Evolutionary conservation across 2,113 vertebrate genomes (phyloP).

Genomic region (Aramus guarauna): DNA sequence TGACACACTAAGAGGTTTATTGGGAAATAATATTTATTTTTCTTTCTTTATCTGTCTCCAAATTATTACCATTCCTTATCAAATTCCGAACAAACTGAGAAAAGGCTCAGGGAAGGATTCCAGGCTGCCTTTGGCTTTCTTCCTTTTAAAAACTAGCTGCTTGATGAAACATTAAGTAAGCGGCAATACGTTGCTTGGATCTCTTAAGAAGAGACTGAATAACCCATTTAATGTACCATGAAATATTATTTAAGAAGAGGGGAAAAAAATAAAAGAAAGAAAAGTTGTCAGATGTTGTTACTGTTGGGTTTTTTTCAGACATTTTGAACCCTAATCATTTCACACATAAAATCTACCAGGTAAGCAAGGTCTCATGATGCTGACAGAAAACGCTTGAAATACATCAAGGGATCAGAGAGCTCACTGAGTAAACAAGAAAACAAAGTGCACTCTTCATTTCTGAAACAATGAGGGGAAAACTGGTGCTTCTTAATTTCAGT

Average conservation of each 20-base stretch:
- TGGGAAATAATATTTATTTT: constrained; percentile 22
- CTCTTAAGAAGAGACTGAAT: background rate
- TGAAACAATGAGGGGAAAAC: constrained; percentile 8
- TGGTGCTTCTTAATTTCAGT: constrained; percentile 1
- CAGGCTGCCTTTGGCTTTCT: background rate
- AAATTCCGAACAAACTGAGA: background rate
- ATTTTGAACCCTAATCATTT: background rate
- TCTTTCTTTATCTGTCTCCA: background rate
- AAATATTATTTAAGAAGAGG: constrained; percentile 32
- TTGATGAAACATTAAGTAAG: background rate
- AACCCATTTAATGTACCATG: constrained; percentile 22
- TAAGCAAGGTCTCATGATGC: background rate
- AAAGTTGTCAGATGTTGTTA: background rate
- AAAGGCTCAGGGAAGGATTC: constrained; percentile 14
- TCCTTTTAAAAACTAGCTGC: background rate
- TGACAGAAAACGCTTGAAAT: background rate
- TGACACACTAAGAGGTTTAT: background rate
- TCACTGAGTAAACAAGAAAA: background rate
- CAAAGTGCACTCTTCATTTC: constrained; percentile 13
- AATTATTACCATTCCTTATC: background rate
- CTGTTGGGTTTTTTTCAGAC: background rate
- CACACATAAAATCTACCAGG: constrained; percentile 26
- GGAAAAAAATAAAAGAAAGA: background rate
- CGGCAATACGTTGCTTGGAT: background rate
- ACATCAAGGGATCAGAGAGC: background rate